A percentile compares a stretch with the other conserved stretches of the same genome.
These are phyloP conservation scores for Nymphalis c-album DNA, from an alignment of 2,888 invertebrate genomes.

Conservation along the genomic window DNA sequence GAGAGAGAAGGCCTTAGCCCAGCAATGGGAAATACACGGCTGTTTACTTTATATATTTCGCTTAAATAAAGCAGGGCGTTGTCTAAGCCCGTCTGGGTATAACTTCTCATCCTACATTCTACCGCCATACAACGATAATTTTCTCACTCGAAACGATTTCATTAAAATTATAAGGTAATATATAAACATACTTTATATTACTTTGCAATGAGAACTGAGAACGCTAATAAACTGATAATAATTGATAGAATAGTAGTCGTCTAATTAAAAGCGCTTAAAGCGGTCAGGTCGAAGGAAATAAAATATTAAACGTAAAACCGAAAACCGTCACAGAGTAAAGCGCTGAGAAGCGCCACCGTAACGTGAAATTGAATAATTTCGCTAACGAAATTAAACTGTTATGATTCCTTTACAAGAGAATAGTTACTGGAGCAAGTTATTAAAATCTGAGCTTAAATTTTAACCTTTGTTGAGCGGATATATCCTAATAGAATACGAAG, in stretches of 20 bases:
- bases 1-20: too few relatives aligned
- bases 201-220: neutral
- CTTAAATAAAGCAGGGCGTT: too few relatives aligned
- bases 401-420: constrained; percentile 17
- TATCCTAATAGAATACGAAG: too few relatives aligned
- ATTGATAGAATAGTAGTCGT: neutral
- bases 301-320: constrained; percentile 31
- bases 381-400: constrained; percentile 74
- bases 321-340: constrained; percentile 30
- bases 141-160: too few relatives aligned
- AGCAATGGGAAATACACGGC: too few relatives aligned
- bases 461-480: too few relatives aligned
- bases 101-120: too few relatives aligned
- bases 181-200: neutral
- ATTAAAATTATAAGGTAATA: neutral
- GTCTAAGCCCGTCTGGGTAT: too few relatives aligned
- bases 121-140: too few relatives aligned
- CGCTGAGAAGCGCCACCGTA: constrained; percentile 44
- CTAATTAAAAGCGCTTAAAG: constrained; percentile 17
- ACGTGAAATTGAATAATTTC: constrained; percentile 73
- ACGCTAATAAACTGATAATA: constrained; percentile 1
- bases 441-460: neutral
- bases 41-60: too few relatives aligned
- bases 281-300: constrained; percentile 18
- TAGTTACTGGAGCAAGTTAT: constrained; percentile 4